A percentile compares a stretch with the other conserved stretches of the same genome.
phyloP scores from a whole-genome alignment of 2,797 vertebrate species.

The Semaprochilodus insignis region DNA sequence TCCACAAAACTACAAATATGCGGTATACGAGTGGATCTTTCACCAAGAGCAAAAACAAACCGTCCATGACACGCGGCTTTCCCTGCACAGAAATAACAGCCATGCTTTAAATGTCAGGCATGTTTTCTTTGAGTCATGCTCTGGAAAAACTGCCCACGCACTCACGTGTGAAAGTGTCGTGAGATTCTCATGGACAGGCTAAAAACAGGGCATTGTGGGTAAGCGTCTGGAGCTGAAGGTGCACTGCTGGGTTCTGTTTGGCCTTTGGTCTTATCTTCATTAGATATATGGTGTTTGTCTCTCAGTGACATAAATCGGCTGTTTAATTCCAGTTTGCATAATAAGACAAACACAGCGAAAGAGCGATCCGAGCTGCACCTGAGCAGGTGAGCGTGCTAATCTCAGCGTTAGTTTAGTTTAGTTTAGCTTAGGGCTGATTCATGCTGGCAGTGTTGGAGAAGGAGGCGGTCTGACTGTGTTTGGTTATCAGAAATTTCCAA shows the following conservation, averaged over 20 bases:
- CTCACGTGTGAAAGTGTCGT: neutral
- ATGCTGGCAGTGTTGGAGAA: conserved; percentile 61
- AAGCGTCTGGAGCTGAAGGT: neutral
- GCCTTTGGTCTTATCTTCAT: conserved; percentile 31
- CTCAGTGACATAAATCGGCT: conserved; percentile 40
- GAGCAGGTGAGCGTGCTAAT: conserved; percentile 34
- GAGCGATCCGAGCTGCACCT: conserved; percentile 19
- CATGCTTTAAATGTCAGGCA: conserved; percentile 66
- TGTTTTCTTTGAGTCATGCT: conserved; percentile 60
- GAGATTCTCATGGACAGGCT: neutral
- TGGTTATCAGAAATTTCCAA: conserved; percentile 57
- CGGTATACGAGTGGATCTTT: neutral
- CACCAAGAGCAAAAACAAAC: conserved; percentile 39
- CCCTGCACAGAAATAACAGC: conserved; percentile 55
- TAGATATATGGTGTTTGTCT: conserved; percentile 36
- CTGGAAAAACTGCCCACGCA: conserved; percentile 15
- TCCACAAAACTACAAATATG: conserved; percentile 39
- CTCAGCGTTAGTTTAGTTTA: conserved; percentile 39
- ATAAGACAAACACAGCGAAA: conserved; percentile 22
- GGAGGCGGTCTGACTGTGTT: conserved; percentile 30
- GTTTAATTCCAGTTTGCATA: conserved; percentile 31
- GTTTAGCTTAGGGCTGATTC: conserved; percentile 38
- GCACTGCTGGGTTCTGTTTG: neutral
- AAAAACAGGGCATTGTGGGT: neutral
- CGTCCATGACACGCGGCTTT: conserved; percentile 34